phyloP scores from a whole-genome alignment of 2,113 vertebrate genomes.

The Gasterosteus nipponicus region DNA sequence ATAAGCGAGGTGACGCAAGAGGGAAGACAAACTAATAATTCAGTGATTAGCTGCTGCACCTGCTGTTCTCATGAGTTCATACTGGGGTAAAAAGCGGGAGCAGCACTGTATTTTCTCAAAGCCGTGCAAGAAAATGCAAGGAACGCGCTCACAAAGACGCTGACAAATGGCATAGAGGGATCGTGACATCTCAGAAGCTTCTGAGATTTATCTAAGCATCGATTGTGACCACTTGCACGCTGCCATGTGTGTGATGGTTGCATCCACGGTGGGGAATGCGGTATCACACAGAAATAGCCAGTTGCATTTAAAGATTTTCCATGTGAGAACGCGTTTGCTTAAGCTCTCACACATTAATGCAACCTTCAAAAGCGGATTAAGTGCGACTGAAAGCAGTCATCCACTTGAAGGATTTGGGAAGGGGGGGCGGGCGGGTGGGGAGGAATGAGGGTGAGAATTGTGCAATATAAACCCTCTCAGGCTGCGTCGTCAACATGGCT shows the following conservation, averaged over 20 bases:
- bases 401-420: slow-evolving; percentile 35
- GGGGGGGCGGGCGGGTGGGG: slow-evolving; percentile 1
- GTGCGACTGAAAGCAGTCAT: slow-evolving; percentile 44
- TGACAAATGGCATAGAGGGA: slow-evolving; percentile 1
- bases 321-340: background rate
- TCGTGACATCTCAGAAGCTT: background rate
- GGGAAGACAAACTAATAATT: slow-evolving; percentile 65
- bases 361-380: slow-evolving; percentile 44
- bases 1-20: slow-evolving; percentile 52
- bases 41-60: slow-evolving; percentile 62
- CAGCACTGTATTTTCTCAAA: slow-evolving; percentile 21
- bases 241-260: background rate
- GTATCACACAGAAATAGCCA: background rate
- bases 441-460: slow-evolving; percentile 14
- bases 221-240: background rate
- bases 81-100: slow-evolving; percentile 38
- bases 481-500: slow-evolving; percentile 14
- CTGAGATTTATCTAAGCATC: background rate
- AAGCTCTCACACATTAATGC: slow-evolving; percentile 3
- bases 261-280: background rate
- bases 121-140: background rate
- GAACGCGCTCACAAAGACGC: slow-evolving; percentile 6
- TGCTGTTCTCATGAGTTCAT: slow-evolving; percentile 61
- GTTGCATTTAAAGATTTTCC: background rate
- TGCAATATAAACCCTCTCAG: slow-evolving; percentile 29